A percentile compares a stretch with the other conserved stretches of the same genome.
phyloP scores from a whole-genome alignment of 2,797 vertebrate genomes.

The Betta splendens region DNA sequence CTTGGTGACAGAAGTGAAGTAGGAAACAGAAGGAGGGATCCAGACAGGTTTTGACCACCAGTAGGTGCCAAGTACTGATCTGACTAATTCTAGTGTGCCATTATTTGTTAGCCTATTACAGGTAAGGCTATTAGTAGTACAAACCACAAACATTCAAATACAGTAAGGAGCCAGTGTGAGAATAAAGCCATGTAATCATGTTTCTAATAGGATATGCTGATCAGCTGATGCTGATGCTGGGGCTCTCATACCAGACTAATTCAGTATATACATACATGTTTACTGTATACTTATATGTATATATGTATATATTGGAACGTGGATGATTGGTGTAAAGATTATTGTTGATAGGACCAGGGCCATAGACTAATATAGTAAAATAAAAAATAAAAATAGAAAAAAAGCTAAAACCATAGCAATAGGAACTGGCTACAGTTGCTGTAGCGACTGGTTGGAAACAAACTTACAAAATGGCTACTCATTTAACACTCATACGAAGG shows the following conservation, averaged over 20 bases:
- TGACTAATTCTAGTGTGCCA: background rate
- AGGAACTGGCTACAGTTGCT: slow-evolving; percentile 65
- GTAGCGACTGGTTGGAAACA: slow-evolving; percentile 67
- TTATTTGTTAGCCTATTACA: no score
- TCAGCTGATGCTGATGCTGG: no score
- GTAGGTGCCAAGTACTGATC: slow-evolving; percentile 16
- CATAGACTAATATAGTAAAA: slow-evolving; percentile 12
- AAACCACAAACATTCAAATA: slow-evolving; percentile 1
- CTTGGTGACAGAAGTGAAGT: slow-evolving; percentile 37
- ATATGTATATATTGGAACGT: slow-evolving; percentile 6
- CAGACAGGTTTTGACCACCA: slow-evolving; percentile 14
- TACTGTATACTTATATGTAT: no score
- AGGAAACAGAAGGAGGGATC: slow-evolving; percentile 15
- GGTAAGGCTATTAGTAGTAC: no score
- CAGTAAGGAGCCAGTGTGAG: background rate
- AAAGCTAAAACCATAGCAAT: slow-evolving; percentile 54
- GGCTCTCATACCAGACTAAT: no score
- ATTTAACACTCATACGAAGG: slow-evolving; percentile 54
- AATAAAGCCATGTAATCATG: slow-evolving; percentile 6
- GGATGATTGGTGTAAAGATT: slow-evolving; percentile 13
- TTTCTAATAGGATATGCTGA: no score
- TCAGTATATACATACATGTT: no score
- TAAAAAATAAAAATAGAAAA: no score
- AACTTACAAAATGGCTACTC: slow-evolving; percentile 43
- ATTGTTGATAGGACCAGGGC: slow-evolving; percentile 4